Conservation (phyloP, 2,888 invertebrate species). For the Plagiodera versicolora region DNA sequence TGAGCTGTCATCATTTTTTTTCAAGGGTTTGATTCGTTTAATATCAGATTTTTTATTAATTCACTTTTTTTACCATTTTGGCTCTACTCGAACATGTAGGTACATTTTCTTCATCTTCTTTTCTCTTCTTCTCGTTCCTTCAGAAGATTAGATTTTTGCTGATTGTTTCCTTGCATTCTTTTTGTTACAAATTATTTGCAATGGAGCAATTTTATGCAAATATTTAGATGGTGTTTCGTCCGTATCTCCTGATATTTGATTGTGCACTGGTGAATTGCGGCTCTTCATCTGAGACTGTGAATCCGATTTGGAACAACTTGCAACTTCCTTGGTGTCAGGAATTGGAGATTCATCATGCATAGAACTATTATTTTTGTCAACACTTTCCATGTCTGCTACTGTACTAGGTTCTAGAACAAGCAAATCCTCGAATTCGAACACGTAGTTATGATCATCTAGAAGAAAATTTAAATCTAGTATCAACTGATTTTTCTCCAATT, state of each 20-base stretch:
- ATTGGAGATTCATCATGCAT: background rate
- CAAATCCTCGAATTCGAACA: background rate
- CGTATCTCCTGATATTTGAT: slow-evolving; percentile 4
- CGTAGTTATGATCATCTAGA: background rate
- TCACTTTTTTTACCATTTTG: background rate
- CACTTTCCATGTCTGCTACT: background rate
- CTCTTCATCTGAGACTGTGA: slow-evolving; percentile 7
- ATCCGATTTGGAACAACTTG: background rate
- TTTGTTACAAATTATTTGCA: background rate
- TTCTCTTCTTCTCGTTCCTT: background rate
- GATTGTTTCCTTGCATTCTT: slow-evolving; percentile 11
- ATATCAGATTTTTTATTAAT: slow-evolving; percentile 1
- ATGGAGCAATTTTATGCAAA: background rate
- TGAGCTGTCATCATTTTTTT: slow-evolving; percentile 10
- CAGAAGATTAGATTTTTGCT: background rate
- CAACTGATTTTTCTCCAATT: background rate
- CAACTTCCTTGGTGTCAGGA: background rate
- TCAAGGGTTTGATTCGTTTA: slow-evolving; percentile 9
- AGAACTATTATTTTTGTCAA: background rate
- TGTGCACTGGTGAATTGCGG: background rate
- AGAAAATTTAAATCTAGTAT: background rate
- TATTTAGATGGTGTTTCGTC: background rate
- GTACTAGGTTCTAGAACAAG: background rate
- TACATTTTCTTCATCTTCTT: slow-evolving; percentile 4
- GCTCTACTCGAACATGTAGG: background rate